Percentiles rank a stretch among this genome's conserved stretches.
These are phyloP conservation scores for Pollenia amentaria DNA, from an alignment of 2,888 invertebrate species.

Conservation along the genomic window DNA sequence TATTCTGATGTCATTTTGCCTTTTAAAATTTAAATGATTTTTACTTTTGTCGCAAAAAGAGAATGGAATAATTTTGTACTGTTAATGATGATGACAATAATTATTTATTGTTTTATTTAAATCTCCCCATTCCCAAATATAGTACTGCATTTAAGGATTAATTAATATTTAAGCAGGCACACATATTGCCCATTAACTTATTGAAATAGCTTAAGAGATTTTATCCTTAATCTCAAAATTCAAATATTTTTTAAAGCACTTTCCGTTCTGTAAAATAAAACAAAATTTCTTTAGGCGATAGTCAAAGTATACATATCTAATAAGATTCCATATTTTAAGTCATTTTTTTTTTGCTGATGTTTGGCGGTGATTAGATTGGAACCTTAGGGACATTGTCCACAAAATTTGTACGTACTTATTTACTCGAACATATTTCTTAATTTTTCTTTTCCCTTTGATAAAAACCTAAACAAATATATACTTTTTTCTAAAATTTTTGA, in stretches of 20 bases:
- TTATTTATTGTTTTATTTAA: constrained; percentile 23
- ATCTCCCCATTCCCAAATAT: not conserved
- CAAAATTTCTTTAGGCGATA: too few species aligned
- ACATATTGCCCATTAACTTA: constrained; percentile 15
- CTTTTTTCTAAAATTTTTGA: too few species aligned
- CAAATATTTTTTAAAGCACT: not conserved
- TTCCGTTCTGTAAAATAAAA: not conserved
- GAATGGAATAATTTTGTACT: not conserved
- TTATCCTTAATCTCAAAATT: not conserved
- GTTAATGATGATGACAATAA: not conserved
- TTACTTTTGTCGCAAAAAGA: not conserved
- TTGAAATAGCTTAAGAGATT: constrained; percentile 1
- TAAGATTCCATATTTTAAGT: too few species aligned
- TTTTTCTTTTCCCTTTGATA: too few species aligned
- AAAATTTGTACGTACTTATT: too few species aligned
- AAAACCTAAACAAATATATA: too few species aligned
- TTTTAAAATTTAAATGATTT: constrained; percentile 34
- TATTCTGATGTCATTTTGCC: constrained; percentile 6
- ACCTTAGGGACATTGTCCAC: too few species aligned
- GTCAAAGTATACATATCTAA: too few species aligned
- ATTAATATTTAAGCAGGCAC: not conserved
- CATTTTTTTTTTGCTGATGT: too few species aligned
- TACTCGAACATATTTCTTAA: too few species aligned
- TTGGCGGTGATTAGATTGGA: too few species aligned
- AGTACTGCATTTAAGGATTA: not conserved